Evolutionary conservation across 1,140 invertebrate species (phyloP), one percentile per base, ranked within the genome.

Genomic region (Drosophila jambulina): DNA sequence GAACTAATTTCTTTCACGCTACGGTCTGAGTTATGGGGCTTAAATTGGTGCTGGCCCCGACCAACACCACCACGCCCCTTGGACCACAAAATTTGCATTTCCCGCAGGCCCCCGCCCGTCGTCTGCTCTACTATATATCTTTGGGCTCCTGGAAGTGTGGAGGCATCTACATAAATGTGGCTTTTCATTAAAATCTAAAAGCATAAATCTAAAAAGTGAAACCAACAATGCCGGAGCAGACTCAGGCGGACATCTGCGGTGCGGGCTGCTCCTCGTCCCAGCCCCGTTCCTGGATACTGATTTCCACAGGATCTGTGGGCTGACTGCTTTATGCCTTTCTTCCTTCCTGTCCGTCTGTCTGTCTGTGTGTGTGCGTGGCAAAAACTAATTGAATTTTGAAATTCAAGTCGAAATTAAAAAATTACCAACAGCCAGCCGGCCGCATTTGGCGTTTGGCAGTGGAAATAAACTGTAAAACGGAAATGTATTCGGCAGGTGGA

Each of bases 401-500:
- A 84, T 80, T 84, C 85, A 75, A 88, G 85, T 81, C 45, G 56
- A 88, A 88, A 88, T 88, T 88, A 88, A 84, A 88, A 88, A 88
- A 88, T 88, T 78, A 84, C 74, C 56, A 88, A 75, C 76, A 70
- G 54, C 56, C 60, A 64, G 46, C 56, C 60, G 67, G 53, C 21
- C 34, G 65, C 58, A 29, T 10, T 67, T 27, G 58, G 42, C 63
- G 19, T 36, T 67, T 34, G 63, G 13, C 59, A 38, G 42, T 48
- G 40, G 48, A 77, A 82, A 87, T 87, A 87, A 87, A 83, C 80
- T 78, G 84, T 81, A 68, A 78, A 84, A 71, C 77, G 84, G 84
- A 88, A 88, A 90, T 88, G 80, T 88, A 81, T 90, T 88, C 85
- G 85, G 79, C 85, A 88, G 84, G 85, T 88, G 84, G 84, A 88